Evolutionary conservation across 2,888 invertebrate genomes (phyloP), one percentile per base, ranked within the genome.

Genomic region (Erannis defoliaria): DNA sequence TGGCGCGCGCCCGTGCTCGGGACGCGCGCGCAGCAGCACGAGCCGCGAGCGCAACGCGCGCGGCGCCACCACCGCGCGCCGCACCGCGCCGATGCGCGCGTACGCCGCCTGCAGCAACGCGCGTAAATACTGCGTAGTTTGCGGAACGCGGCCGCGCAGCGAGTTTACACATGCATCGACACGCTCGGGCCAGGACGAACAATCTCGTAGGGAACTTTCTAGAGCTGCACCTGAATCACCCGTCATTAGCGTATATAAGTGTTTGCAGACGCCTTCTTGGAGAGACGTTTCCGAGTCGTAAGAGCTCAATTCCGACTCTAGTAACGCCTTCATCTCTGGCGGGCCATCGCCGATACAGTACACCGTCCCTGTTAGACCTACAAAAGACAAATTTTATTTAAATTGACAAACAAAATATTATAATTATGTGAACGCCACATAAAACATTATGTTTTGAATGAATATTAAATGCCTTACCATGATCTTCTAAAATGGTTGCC

Each of bases 51-150:
- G 70, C 40, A 84, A 72, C 14, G 64, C 56, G 5, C 62, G 67
- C 0, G 74, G 64, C 16, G 55, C 54, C 0, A 61, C 29, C 77
- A 1, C 49, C 38, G 5, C 74, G 67, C 14, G 70, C 66, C 48
- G 71, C 67, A 46, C 55, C 48, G 70, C 68, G 38, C 49, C 23
- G 6, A 84, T 63, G 18, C 80, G 73, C n/a, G 68, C 72, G 31
- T 79, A 80, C 0, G 79, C 81, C 0, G 76, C 70, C 53, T 82
- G 76, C 14, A 87, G 75, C 1, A 80, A 62, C 12, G 75, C 66
- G 6, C 78, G 71, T 1, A 78, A 77, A 61, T 87, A 88, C 56
- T 88, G 85, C 12, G 76, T 73, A 3, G 89, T 84, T 57, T 85
- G 78, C 0, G 79, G 50, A 1, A 84, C 80, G 14, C 70, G 74